A percentile compares a stretch with the other conserved stretches of the same genome.
phyloP scores from a whole-genome alignment of 2,113 vertebrate species.

The Upupa epops region DNA sequence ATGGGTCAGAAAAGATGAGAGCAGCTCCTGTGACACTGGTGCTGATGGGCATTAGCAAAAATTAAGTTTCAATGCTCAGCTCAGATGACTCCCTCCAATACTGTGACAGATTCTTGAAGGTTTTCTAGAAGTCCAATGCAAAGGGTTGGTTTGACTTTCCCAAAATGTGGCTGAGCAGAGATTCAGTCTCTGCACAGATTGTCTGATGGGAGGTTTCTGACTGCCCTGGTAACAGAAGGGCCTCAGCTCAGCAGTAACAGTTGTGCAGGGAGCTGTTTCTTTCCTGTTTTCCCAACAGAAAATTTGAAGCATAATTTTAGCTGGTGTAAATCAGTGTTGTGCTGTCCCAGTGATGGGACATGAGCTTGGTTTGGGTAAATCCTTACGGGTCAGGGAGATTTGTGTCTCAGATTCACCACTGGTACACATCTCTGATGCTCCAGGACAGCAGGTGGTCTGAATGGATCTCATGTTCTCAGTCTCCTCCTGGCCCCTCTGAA shows the following conservation, averaged over 20 bases:
- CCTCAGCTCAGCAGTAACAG: background rate
- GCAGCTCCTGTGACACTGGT: background rate
- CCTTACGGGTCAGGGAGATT: background rate
- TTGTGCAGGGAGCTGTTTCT: rapidly evolving
- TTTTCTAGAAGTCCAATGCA: background rate
- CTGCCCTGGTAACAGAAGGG: background rate
- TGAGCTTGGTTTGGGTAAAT: background rate
- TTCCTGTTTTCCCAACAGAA: background rate
- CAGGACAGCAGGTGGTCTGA: background rate
- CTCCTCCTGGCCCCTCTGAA: background rate
- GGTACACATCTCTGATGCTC: background rate
- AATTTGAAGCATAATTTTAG: background rate
- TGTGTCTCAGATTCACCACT: background rate
- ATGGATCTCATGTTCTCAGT: background rate
- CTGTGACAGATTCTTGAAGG: background rate
- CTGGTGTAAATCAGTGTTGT: background rate
- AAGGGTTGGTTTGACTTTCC: background rate
- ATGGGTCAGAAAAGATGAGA: background rate
- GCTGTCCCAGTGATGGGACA: background rate
- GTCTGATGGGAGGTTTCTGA: background rate
- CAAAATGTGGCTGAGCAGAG: background rate
- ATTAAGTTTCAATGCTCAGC: background rate
- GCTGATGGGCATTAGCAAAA: background rate
- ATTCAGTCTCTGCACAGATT: background rate
- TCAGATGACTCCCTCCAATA: background rate